A percentile compares a stretch with the other conserved stretches of the same genome.
Evolutionary conservation across 2,797 vertebrate species (phyloP).

Genomic region (Anolis apletophallus): DNA sequence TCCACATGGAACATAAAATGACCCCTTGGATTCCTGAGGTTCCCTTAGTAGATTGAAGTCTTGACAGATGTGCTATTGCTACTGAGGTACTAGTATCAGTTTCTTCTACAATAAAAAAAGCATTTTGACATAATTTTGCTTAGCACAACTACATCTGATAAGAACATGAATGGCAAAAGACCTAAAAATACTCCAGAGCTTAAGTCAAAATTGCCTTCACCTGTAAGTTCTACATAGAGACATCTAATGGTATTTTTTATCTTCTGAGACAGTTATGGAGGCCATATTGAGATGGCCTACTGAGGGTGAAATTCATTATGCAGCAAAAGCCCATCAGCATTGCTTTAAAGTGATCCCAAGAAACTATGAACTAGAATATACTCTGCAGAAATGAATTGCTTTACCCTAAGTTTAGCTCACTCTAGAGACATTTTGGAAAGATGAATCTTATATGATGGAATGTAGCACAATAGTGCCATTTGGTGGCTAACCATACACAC

Average conservation of each 20-base stretch:
- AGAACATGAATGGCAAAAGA: accelerated
- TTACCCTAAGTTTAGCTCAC: neutral
- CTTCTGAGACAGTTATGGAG: neutral
- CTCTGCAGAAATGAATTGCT: neutral
- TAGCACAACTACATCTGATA: neutral
- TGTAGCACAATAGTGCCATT: slow-evolving; percentile 23
- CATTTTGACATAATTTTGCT: neutral
- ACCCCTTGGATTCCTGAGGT: too few species aligned
- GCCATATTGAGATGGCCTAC: neutral
- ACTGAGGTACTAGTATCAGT: neutral
- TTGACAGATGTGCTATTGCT: neutral
- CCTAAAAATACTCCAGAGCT: neutral
- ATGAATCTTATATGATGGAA: neutral
- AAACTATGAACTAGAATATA: neutral
- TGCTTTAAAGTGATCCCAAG: slow-evolving; percentile 12
- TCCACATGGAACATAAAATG: neutral
- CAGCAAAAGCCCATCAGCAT: neutral
- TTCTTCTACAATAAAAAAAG: neutral
- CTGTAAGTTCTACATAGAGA: neutral
- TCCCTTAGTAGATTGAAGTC: neutral
- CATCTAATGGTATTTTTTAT: neutral
- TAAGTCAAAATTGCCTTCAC: slow-evolving; percentile 1
- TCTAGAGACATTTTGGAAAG: neutral
- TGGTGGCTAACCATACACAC: neutral
- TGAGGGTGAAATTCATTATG: slow-evolving; percentile 2